Evolutionary conservation across 2,888 invertebrate species (phyloP), one percentile per base, ranked within the genome.

Genomic region (Lepidochrysops patricia): DNA sequence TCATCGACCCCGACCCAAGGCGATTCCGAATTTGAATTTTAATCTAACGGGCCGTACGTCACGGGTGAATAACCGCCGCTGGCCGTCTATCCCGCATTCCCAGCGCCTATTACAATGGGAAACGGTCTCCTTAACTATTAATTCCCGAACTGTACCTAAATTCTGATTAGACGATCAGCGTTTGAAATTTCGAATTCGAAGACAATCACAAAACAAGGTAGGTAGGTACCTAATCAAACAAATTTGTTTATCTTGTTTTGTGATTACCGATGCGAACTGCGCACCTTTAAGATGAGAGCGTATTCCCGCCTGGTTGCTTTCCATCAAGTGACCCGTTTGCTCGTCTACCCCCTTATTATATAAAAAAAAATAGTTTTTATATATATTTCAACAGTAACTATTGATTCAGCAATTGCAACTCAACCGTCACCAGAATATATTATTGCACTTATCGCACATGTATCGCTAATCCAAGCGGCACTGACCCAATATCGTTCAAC

Each of bases 1-100:
- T 69, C 68, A 67, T 60, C 61, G 67, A 58, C 66, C 72, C 65
- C 68, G 73, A 74, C 70, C 73, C 77, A 70, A 75, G 75, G 72
- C 71, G 72, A 73, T 80, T 73, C 80, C 75, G 78, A 84, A 82
- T 83, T 82, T 80, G 79, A 84, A 84, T 84, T 83, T 82, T 81
- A 79, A 81, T 83, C 79, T 82, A 82, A 82, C 80, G 77, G 80
- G 75, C 73, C 72, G 72, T 75, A 72, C 73, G 78, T 78, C 80
- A 80, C 70, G 75, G 83, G 73, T 84, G 75, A 81, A 80, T 70
- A 78, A 73, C 82, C 84, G 75, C 70, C 64, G 71, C 72, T 79
- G 82, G 76, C 82, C 83, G 82, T 68, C 69, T 66, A 68, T 62
- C 64, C 65, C 64, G 66, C 63, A 67, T 64, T 66, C 66, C 64